Evolutionary conservation across 2,113 vertebrate genomes (phyloP), one percentile per base, ranked within the genome.

Genomic region (Cyanocitta stelleri): DNA sequence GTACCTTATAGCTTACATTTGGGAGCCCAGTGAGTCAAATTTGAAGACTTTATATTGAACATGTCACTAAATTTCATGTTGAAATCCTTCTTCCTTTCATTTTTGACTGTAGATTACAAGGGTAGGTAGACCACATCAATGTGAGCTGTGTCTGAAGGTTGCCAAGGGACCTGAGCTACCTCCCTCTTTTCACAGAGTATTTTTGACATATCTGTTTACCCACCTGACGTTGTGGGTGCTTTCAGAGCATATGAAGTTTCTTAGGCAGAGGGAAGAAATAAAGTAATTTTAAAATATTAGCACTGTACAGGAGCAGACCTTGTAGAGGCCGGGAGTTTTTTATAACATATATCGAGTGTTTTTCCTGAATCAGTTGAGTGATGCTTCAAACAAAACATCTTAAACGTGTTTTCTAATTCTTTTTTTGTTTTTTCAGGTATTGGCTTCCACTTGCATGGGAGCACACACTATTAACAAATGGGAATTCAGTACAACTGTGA

Each of bases 221-320:
- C 76, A 84, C 86, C n/a, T 79, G 79, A 56, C 15, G n/a, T 51
- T 33, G 73, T 88, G 94, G 95, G 88, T 95, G 72, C 71, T 91
- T 95, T 93, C 75, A 86, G 94, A 96, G 89, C 78, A 61, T 93
- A 78, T 76, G 85, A 92, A 95, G 82, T 96, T 96, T 85, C 96
- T 81, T 91, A 95, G 87, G 75, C 82, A 95, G 94, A 91, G 59
- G 71, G 79, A 93, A 96, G 77, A 95, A 93, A 89, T 62, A 43
- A 93, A 90, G 73, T n/a, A 58, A 85, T 93, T 91, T 88, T 23
- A 92, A 93, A 79, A 35, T 59, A 76, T 22, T 69, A 87, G 33
- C 48, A 66, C 68, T 93, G 66, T 86, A 91, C 74, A 83, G 55
- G 68, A 86, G 64, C 3, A 0, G 86, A 93, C 73, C 89, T 92